These are phyloP conservation scores for Anthopleura xanthogrammica DNA, from an alignment of 92 coral and sea anemone genomes.

Conservation along the genomic window DNA sequence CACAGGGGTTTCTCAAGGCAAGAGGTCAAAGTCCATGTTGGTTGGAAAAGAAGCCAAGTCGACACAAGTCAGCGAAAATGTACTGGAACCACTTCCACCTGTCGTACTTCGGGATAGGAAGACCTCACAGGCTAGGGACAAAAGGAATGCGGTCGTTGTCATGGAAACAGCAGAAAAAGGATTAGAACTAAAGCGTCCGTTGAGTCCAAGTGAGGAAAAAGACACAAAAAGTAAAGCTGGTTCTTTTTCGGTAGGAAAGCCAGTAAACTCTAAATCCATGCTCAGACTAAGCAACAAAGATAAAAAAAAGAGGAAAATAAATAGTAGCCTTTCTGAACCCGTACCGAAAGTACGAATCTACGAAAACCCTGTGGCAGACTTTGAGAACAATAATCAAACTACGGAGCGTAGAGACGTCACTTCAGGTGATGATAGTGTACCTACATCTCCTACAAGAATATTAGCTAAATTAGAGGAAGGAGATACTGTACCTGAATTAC, in stretches of 20 bases:
- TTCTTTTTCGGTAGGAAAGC: conserved; percentile 33
- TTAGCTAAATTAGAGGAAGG: conserved; percentile 84
- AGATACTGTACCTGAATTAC: conserved; percentile 83
- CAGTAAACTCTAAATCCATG: conserved; percentile 61
- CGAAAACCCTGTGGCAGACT: conserved; percentile 73
- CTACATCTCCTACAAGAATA: conserved; percentile 63
- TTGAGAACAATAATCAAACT: conserved; percentile 27
- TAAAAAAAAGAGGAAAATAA: conserved; percentile 63
- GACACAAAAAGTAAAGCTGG: background rate
- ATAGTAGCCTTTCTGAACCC: conserved; percentile 46
- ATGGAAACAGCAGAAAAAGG: conserved; percentile 77
- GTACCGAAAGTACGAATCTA: conserved; percentile 70
- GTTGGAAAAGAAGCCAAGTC: conserved; percentile 70
- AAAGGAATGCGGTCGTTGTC: conserved; percentile 81
- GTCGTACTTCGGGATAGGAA: conserved; percentile 53
- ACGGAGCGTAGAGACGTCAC: conserved; percentile 14
- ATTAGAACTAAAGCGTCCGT: conserved; percentile 41
- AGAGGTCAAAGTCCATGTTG: conserved; percentile 65
- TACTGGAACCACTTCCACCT: conserved; percentile 57
- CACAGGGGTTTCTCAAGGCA: conserved; percentile 30
- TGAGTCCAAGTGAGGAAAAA: background rate
- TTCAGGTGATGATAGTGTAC: conserved; percentile 23
- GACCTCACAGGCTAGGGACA: conserved; percentile 42
- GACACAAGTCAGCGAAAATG: conserved; percentile 26
- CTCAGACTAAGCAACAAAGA: conserved; percentile 66